Percentiles rank a stretch among this genome's conserved stretches.
Evolutionary conservation across 2,797 vertebrate species (phyloP).

Genomic region (Lagocephalus sceleratus): DNA sequence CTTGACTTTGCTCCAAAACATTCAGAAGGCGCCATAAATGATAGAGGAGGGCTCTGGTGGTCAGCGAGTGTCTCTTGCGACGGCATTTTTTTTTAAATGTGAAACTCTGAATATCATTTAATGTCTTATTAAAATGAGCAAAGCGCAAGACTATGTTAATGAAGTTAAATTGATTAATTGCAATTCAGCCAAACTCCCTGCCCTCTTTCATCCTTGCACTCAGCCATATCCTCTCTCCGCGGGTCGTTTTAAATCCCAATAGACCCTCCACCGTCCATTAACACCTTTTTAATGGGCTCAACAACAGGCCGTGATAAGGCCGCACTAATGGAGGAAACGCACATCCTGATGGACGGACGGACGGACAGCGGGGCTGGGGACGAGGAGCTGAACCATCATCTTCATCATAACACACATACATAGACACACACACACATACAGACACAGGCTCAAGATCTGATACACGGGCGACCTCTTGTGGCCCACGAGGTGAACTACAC

Average conservation of each 20-base stretch:
- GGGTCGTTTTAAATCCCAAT: slow-evolving; percentile 48
- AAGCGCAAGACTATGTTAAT: too few relatives aligned
- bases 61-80: too few relatives aligned
- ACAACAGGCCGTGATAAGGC: slow-evolving; percentile 70
- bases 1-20: too few relatives aligned
- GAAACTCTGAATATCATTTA: too few relatives aligned
- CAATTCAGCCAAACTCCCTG: neutral
- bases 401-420: neutral
- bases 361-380: slow-evolving; percentile 1
- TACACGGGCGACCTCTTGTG: slow-evolving; percentile 33
- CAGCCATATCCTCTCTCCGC: slow-evolving; percentile 43
- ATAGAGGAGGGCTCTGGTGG: too few relatives aligned
- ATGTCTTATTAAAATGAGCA: too few relatives aligned
- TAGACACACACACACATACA: neutral
- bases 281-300: slow-evolving; percentile 77
- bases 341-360: slow-evolving; percentile 28
- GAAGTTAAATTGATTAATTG: too few relatives aligned
- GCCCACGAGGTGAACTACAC: neutral
- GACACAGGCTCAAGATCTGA: neutral
- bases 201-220: slow-evolving; percentile 21
- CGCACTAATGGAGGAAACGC: slow-evolving; percentile 74
- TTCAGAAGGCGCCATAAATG: too few relatives aligned
- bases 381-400: neutral
- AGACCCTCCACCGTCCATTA: slow-evolving; percentile 64
- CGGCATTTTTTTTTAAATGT: too few relatives aligned